Base-by-base conservation (phyloP, 2,797 vertebrate species). In the Adrianichthys oophorus region DNA sequence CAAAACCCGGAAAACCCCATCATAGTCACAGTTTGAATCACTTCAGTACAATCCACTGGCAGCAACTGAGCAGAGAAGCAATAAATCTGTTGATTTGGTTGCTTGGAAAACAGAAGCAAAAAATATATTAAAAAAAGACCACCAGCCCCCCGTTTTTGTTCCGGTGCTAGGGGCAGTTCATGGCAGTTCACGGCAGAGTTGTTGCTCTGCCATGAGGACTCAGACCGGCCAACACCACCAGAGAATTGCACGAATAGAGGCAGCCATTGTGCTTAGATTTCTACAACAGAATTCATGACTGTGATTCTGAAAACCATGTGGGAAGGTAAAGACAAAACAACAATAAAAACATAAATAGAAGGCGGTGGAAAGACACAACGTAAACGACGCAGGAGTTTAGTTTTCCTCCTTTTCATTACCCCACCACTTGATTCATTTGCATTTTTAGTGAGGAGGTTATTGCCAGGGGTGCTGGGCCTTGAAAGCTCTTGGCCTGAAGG, bases 21-120 rank as follows among this genome's bases (percentile, higher is more conserved):
- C 85, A 86, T 76, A 83, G 86, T 78, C 85, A 85, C 76, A 73
- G 84, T 78, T 63, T 82, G 83, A 83, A 79, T 85, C 78, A 86
- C 76, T 62, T 79, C 84, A 73, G 72, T 7, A 85, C 83, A 81
- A 87, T 85, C 77, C 80, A 81, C 75, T 82, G 78, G 78, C 72
- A 80, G 78, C 79, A n/a, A 72, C 63, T 68, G 77, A 78, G 83
- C 68, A 64, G 78, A 76, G 78, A 82, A 65, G 76, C 80, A 78
- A 81, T 85, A 79, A 79, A 79, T 76, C 78, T 84, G 84, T 85
- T 76, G 76, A 56, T 62, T 78, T 66, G 1, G 48, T 59, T 15
- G 65, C 23, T 48, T 41, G 58, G 70, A 70, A 62, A 74, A 62
- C 59, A 19, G 41, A 4, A 41, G 40, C 12, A 13, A 19, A 41